Percentiles rank a stretch among this genome's conserved stretches.
Conservation (phyloP, 2,113 vertebrate species). For the Rhinogobius similis region DNA sequence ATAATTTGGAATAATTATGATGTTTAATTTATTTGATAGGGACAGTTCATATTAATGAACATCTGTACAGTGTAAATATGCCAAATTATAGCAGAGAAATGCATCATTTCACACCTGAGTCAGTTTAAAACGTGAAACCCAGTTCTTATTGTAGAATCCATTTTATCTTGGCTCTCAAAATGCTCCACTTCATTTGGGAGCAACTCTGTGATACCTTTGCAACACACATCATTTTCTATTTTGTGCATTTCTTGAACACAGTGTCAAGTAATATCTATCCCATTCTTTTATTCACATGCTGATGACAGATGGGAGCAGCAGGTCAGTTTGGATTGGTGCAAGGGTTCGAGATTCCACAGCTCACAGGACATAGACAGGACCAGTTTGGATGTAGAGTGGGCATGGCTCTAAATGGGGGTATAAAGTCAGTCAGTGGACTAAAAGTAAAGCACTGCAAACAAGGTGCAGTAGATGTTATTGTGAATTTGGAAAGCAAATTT, state of each 20-base stretch:
- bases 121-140: no score
- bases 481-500: slow-evolving; percentile 7
- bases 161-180: background rate
- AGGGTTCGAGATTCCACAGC: slow-evolving; percentile 75
- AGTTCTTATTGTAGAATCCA: background rate
- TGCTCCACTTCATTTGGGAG: background rate
- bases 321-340: slow-evolving; percentile 55
- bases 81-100: no score
- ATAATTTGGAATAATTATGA: background rate
- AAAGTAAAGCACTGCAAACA: slow-evolving; percentile 10
- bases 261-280: slow-evolving; percentile 21
- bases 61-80: no score
- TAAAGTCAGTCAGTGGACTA: slow-evolving; percentile 43
- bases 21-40: background rate
- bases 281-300: slow-evolving; percentile 58
- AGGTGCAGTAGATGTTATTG: slow-evolving; percentile 10
- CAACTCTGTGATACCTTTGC: slow-evolving; percentile 6
- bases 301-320: slow-evolving; percentile 69
- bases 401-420: slow-evolving; percentile 25
- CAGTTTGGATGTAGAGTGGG: slow-evolving; percentile 21
- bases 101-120: no score
- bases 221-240: background rate
- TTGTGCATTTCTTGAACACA: slow-evolving; percentile 9
- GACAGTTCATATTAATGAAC: no score
- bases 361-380: slow-evolving; percentile 55